phyloP scores from a whole-genome alignment of 1,140 invertebrate species.

The Halotydeus destructor region DNA sequence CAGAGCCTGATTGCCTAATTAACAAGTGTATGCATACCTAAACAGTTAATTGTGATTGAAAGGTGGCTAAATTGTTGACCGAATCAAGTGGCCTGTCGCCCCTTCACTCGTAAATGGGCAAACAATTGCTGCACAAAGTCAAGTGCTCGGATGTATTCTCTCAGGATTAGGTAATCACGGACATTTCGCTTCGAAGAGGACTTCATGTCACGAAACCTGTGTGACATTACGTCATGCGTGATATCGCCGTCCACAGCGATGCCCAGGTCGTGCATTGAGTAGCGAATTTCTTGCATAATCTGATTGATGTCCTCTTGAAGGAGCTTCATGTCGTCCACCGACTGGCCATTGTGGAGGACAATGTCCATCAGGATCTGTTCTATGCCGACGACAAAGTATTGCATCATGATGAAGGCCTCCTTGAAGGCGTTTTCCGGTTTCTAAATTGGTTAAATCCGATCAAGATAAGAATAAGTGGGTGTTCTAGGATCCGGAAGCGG shows the following conservation, averaged over 20 bases:
- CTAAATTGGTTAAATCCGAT: too few species aligned
- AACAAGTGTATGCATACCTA: too few species aligned
- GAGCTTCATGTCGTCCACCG: conserved; percentile 32
- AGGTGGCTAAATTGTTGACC: too few species aligned
- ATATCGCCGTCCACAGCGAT: conserved; percentile 29
- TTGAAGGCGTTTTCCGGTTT: conserved; percentile 24
- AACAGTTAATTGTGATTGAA: too few species aligned
- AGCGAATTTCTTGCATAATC: conserved; percentile 35
- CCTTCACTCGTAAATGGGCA: conserved; percentile 20
- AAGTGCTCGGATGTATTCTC: conserved; percentile 40
- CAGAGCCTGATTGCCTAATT: too few species aligned
- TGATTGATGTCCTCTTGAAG: conserved; percentile 34
- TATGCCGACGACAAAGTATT: conserved; percentile 39
- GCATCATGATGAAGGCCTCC: conserved; percentile 36
- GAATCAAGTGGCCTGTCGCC: too few species aligned
- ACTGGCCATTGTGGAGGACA: conserved; percentile 28
- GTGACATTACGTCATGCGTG: conserved; percentile 29
- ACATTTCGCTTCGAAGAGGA: conserved; percentile 29
- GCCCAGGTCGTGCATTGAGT: conserved; percentile 32
- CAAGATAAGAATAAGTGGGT: too few species aligned
- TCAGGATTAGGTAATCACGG: conserved; percentile 40
- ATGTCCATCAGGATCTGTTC: conserved; percentile 43
- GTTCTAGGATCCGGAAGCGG: too few species aligned
- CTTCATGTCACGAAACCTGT: conserved; percentile 27
- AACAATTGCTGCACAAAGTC: conserved; percentile 36